Conservation (phyloP, 2,888 invertebrate genomes). For the Meta bourneti region DNA sequence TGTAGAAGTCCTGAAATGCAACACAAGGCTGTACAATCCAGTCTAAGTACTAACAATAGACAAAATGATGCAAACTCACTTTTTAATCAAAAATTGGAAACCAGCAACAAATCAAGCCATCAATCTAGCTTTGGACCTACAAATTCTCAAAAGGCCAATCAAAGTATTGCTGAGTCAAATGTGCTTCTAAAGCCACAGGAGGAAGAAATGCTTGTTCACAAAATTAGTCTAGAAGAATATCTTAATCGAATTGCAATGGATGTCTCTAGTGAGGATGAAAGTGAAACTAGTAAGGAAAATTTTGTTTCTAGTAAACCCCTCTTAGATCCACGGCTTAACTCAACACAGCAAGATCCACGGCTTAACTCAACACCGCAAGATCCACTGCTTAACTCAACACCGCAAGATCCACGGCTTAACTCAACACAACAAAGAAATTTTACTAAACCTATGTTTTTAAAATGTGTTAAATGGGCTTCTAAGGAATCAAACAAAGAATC, state of each 20-base stretch:
- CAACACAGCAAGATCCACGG: background rate
- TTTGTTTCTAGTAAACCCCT: background rate
- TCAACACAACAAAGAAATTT: background rate
- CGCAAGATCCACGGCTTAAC: background rate
- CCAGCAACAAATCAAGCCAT: too few species aligned
- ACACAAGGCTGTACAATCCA: too few species aligned
- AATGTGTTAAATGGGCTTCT: background rate
- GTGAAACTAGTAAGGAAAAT: background rate
- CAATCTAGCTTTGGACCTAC: too few species aligned
- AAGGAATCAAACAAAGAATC: background rate
- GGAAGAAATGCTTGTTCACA: background rate
- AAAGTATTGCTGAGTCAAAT: too few species aligned
- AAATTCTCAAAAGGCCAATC: too few species aligned
- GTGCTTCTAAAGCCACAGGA: background rate
- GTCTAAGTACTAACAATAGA: too few species aligned
- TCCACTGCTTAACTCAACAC: background rate
- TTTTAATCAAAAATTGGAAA: too few species aligned
- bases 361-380: background rate
- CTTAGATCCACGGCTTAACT: background rate
- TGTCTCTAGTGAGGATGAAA: background rate
- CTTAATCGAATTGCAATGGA: background rate
- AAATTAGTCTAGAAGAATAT: background rate
- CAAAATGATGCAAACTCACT: too few species aligned
- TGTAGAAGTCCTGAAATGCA: too few species aligned
- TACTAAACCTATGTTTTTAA: background rate